Evolutionary conservation across 2,797 vertebrate genomes (phyloP).

Genomic region (Oryzias sinensis): DNA sequence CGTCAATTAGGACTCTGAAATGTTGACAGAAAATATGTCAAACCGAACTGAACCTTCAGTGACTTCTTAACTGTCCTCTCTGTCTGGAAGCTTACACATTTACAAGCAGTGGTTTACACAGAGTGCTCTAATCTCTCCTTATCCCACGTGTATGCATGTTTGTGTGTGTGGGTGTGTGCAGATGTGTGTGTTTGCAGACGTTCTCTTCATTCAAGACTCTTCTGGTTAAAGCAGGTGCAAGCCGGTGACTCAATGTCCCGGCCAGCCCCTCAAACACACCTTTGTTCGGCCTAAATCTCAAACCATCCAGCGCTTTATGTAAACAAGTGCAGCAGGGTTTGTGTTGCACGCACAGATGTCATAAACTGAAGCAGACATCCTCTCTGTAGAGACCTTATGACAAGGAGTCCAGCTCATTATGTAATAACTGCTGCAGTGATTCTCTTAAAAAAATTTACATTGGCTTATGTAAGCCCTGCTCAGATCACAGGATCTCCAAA

Average conservation of each 20-base stretch:
- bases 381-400: slow-evolving; percentile 27
- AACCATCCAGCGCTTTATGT: slow-evolving; percentile 38
- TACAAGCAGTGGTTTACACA: slow-evolving; percentile 65
- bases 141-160: slow-evolving; percentile 34
- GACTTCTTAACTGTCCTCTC: slow-evolving; percentile 8
- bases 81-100: slow-evolving; percentile 43
- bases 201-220: slow-evolving; percentile 67
- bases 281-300: slow-evolving; percentile 53
- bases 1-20: not conserved
- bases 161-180: slow-evolving; percentile 21
- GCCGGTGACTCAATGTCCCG: slow-evolving; percentile 63
- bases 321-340: slow-evolving; percentile 41
- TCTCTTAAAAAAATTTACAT: slow-evolving; percentile 31
- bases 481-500: slow-evolving; percentile 1
- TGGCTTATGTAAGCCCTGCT: slow-evolving; percentile 28
- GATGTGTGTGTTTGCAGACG: slow-evolving; percentile 32
- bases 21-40: slow-evolving; percentile 1
- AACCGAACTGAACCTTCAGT: slow-evolving; percentile 2
- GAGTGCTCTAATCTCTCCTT: slow-evolving; percentile 54
- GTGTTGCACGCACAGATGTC: slow-evolving; percentile 23
- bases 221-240: slow-evolving; percentile 73
- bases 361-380: slow-evolving; percentile 13
- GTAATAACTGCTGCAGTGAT: slow-evolving; percentile 40
- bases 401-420: slow-evolving; percentile 41
- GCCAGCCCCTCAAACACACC: slow-evolving; percentile 44